phyloP scores from a whole-genome alignment of 1,140 invertebrate species.

The Drosophila elegans region DNA sequence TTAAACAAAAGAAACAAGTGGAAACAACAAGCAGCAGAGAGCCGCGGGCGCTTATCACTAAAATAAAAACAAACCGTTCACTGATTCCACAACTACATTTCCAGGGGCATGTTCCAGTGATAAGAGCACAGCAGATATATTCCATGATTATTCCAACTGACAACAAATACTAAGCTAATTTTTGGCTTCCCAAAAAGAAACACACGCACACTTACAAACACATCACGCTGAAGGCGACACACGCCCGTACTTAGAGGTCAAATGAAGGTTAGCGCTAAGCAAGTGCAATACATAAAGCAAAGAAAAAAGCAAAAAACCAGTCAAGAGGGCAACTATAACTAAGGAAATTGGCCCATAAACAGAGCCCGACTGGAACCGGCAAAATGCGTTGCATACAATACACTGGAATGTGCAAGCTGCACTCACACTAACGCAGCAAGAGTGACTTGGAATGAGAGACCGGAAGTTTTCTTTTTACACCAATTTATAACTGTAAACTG shows the following conservation, averaged over 20 bases:
- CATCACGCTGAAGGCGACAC: conserved; percentile 26
- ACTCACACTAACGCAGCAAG: conserved; percentile 11
- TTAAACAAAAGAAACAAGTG: conserved; percentile 37
- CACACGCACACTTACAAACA: conserved; percentile 14
- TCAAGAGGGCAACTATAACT: conserved; percentile 26
- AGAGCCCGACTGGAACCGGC: conserved; percentile 38
- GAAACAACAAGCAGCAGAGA: conserved; percentile 28
- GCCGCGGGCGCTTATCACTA: conserved; percentile 27
- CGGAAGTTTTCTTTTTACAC: not conserved
- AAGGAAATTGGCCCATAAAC: conserved; percentile 31
- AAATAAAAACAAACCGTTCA: conserved; percentile 1
- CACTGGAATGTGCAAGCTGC: conserved; percentile 59
- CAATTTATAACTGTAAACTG: not conserved
- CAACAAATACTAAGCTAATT: conserved; percentile 14
- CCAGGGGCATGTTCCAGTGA: conserved; percentile 6
- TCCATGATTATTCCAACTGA: conserved; percentile 10
- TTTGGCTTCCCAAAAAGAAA: conserved; percentile 30
- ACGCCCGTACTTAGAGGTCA: conserved; percentile 56
- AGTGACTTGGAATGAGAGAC: conserved; percentile 2
- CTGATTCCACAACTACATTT: not conserved
- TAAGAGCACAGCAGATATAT: conserved; percentile 14
- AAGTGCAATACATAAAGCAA: conserved; percentile 29
- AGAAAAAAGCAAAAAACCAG: conserved; percentile 47
- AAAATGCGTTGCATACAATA: conserved; percentile 58
- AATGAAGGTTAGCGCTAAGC: conserved; percentile 74